Conservation (phyloP, 2,888 invertebrate genomes). For the Melieria crassipennis region DNA sequence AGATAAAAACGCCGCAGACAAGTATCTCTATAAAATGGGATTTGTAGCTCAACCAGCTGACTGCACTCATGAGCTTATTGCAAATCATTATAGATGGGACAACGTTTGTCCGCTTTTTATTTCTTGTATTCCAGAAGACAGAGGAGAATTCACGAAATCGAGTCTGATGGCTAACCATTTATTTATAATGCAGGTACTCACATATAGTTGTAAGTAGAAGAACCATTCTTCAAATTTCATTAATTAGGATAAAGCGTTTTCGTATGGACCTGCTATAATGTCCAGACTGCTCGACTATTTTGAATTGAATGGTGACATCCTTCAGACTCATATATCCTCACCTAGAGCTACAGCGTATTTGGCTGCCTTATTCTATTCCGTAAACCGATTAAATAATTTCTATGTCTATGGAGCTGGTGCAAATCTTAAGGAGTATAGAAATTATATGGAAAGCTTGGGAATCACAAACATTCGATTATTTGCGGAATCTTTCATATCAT, state of each 20-base stretch:
- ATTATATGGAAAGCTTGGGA: slow-evolving; percentile 75
- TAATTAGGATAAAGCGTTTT: slow-evolving; percentile 79
- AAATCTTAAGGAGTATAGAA: slow-evolving; percentile 71
- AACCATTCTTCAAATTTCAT: background rate
- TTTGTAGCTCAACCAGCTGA: slow-evolving; percentile 47
- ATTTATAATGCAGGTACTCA: slow-evolving; percentile 70
- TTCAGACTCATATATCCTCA: slow-evolving; percentile 82
- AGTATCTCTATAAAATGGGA: slow-evolving; percentile 48
- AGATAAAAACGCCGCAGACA: slow-evolving; percentile 51
- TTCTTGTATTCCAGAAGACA: slow-evolving; percentile 69
- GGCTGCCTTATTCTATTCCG: slow-evolving; percentile 73
- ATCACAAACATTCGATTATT: slow-evolving; percentile 70
- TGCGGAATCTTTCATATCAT: slow-evolving; percentile 68
- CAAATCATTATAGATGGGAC: slow-evolving; percentile 59
- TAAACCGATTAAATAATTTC: slow-evolving; percentile 71
- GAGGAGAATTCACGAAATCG: slow-evolving; percentile 69
- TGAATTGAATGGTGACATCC: slow-evolving; percentile 77
- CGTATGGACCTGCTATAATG: slow-evolving; percentile 81
- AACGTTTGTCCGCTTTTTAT: slow-evolving; percentile 68
- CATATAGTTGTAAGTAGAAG: background rate
- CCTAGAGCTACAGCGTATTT: slow-evolving; percentile 83
- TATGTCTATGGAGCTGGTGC: slow-evolving; percentile 73
- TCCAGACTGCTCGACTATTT: slow-evolving; percentile 73
- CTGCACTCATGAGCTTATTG: slow-evolving; percentile 44
- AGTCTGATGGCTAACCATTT: slow-evolving; percentile 68